phyloP scores from a whole-genome alignment of 2,113 vertebrate species.

The Proteles cristata region DNA sequence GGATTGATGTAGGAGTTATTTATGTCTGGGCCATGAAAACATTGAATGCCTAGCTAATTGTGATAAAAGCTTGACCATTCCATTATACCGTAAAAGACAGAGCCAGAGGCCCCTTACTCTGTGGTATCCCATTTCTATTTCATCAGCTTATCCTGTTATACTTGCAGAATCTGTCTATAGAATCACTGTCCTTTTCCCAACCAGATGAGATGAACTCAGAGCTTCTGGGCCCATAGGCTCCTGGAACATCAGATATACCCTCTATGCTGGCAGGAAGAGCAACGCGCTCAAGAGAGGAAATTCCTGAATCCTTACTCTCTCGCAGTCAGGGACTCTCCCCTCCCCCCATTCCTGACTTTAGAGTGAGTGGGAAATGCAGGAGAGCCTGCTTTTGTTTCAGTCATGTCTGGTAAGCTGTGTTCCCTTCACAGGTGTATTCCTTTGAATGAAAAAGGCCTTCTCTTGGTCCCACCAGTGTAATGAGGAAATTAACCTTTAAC shows the following conservation, averaged over 20 bases:
- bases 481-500: constrained; percentile 32
- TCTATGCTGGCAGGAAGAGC: neutral
- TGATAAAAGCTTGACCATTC: constrained; percentile 48
- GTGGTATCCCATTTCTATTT: neutral
- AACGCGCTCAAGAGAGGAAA: neutral
- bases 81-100: constrained; percentile 9
- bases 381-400: neutral
- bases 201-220: neutral
- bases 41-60: constrained; percentile 17
- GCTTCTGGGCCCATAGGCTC: neutral
- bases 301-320: neutral
- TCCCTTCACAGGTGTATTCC: neutral
- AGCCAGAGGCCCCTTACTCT: neutral
- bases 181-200: neutral
- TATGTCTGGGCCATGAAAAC: neutral
- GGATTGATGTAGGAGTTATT: neutral
- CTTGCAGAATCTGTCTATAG: neutral
- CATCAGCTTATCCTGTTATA: neutral
- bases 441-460: neutral
- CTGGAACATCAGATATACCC: neutral
- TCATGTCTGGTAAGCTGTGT: neutral
- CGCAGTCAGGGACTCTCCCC: neutral
- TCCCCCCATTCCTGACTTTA: neutral
- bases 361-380: neutral
- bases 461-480: neutral